Evolutionary conservation across 2,888 invertebrate species (phyloP), one percentile per base, ranked within the genome.

Genomic region (Drosophila kuntzei): DNA sequence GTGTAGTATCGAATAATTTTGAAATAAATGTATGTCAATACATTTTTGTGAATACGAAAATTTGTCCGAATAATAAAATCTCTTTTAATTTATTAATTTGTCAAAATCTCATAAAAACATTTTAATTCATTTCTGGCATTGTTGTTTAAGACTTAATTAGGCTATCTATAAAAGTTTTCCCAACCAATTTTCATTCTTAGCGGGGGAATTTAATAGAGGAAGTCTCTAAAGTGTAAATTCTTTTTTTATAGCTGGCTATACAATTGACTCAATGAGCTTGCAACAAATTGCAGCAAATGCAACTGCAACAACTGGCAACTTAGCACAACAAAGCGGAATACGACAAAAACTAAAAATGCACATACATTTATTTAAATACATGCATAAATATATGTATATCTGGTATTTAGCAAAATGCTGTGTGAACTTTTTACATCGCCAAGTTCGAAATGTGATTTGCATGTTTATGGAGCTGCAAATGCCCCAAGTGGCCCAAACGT

Each of bases 381-480:
- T 6, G 12, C 9, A n/a, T 29, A n/a, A 25, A 29, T 18, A 43
- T 36, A 51, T 47, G 9, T 12, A 5, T 44, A 47, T 46, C 27
- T 60, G 32, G 41, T 39, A 69, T 63, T 69, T 50, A 32, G 29
- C 47, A 43, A 57, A 32, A 32, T 46, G 57, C 8, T 55, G 71
- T 36, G 50, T 60, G 71, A 47, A 62, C 46, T 62, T 62, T 55
- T 62, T 41, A 29, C 43, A 59, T 25, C 50, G 49, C 39, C 44
- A 51, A 57, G 74, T 46, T 58, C 32, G 58, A 57, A 60, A 54
- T 76, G 71, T 66, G 71, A 59, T 71, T 76, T 71, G 76, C 76
- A 75, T 75, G 59, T 60, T 77, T 72, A 64, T 67, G 67, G 60
- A 41, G 72, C 53, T 22, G 58, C 62, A 43, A 49, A 20, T 53